Percentiles rank a stretch among this genome's conserved stretches.
Conservation (phyloP, 1,140 invertebrate genomes). For the Ptiloglossa arizonensis region DNA sequence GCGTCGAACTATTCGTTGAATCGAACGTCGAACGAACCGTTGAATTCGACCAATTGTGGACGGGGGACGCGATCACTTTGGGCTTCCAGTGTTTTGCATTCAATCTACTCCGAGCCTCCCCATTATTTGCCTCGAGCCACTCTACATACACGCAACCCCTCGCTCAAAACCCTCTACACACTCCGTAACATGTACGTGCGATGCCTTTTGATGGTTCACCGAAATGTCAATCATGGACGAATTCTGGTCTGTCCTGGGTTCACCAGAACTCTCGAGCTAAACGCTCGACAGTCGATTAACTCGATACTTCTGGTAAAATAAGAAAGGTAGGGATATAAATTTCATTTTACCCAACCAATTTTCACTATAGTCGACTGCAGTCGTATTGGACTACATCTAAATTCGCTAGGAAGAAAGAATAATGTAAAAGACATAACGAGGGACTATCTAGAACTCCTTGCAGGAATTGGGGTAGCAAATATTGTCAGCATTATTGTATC, state of each 20-base stretch:
- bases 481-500: too few relatives aligned
- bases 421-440: too few relatives aligned
- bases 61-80: slow-evolving; percentile 15
- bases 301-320: too few relatives aligned
- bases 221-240: slow-evolving; percentile 29
- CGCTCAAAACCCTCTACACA: slow-evolving; percentile 8
- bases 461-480: too few relatives aligned
- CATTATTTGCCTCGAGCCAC: slow-evolving; percentile 34
- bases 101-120: slow-evolving; percentile 31
- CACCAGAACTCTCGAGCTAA: neutral
- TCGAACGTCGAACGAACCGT: slow-evolving; percentile 17
- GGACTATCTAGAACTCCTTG: too few relatives aligned
- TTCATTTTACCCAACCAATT: too few relatives aligned
- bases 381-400: too few relatives aligned
- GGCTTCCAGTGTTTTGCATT: slow-evolving; percentile 34
- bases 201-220: slow-evolving; percentile 32
- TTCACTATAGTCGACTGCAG: too few relatives aligned
- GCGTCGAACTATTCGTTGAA: slow-evolving; percentile 15
- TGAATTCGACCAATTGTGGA: slow-evolving; percentile 13
- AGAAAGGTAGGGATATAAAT: too few relatives aligned
- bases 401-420: too few relatives aligned
- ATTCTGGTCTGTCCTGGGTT: slow-evolving; percentile 21
- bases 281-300: neutral
- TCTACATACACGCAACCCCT: neutral
- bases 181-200: slow-evolving; percentile 9